Evolutionary conservation across 2,113 vertebrate genomes (phyloP).

Genomic region (Amblyornis subalaris): DNA sequence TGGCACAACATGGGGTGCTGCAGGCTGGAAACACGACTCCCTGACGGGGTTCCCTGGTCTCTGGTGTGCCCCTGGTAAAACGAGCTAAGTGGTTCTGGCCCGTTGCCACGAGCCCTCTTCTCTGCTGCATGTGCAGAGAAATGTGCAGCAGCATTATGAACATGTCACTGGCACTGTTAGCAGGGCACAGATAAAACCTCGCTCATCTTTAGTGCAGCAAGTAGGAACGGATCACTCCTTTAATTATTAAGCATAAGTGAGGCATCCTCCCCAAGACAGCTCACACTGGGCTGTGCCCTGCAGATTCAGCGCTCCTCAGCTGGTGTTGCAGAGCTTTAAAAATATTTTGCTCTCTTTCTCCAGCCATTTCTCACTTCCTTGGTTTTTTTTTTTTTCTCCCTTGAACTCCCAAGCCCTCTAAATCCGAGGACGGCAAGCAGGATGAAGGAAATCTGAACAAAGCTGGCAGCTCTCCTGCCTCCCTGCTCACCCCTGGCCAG

Average conservation of each 20-base stretch:
- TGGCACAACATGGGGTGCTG: slow-evolving; percentile 75
- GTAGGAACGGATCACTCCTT: background rate
- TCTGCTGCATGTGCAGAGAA: background rate
- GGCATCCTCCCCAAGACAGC: background rate
- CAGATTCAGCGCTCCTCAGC: accelerated
- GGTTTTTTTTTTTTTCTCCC: background rate
- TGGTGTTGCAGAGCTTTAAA: background rate
- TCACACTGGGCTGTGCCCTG: background rate
- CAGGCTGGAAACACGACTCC: slow-evolving; percentile 72
- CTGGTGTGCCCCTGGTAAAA: slow-evolving; percentile 77
- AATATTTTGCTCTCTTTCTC: background rate
- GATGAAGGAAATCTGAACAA: background rate
- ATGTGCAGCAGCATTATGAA: slow-evolving; percentile 66
- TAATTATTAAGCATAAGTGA: slow-evolving; percentile 19
- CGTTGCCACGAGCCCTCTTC: slow-evolving; percentile 69
- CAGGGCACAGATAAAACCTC: slow-evolving; percentile 21
- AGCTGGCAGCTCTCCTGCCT: background rate
- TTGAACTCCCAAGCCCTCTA: background rate
- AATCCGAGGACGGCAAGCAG: background rate
- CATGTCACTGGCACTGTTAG: slow-evolving; percentile 54
- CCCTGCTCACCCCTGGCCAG: background rate
- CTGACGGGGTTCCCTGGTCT: slow-evolving; percentile 70
- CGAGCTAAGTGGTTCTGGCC: slow-evolving; percentile 84
- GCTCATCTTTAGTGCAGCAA: background rate
- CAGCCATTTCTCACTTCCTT: background rate